Conservation (phyloP, 2,888 invertebrate species). For the Eustalomyia histrio region DNA sequence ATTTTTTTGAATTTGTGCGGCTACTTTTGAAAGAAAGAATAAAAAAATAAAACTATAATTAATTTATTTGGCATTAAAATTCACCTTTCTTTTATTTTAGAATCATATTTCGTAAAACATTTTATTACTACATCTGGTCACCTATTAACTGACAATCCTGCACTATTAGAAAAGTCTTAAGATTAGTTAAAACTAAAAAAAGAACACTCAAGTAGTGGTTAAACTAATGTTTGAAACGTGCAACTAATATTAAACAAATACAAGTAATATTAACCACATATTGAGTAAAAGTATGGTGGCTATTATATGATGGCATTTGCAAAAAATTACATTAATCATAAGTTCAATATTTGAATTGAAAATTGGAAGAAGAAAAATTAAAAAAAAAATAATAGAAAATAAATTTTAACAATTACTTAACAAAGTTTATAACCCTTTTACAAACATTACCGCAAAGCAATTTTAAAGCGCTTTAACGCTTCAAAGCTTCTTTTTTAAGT, state of each 20-base stretch:
- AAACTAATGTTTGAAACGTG: slow-evolving; percentile 57
- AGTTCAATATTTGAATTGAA: background rate
- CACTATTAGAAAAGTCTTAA: slow-evolving; percentile 18
- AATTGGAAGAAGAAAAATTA: background rate
- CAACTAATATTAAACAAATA: slow-evolving; percentile 49
- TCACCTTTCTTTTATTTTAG: too few relatives aligned
- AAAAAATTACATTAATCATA: slow-evolving; percentile 26
- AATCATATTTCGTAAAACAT: background rate
- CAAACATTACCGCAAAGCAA: background rate
- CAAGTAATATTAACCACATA: slow-evolving; percentile 10
- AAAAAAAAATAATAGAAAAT: background rate
- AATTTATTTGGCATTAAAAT: too few relatives aligned
- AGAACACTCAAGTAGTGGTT: background rate
- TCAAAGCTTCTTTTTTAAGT: too few relatives aligned
- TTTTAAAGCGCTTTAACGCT: too few relatives aligned
- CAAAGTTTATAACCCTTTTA: background rate
- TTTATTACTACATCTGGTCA: slow-evolving; percentile 27
- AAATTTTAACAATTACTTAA: background rate
- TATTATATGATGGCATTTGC: background rate
- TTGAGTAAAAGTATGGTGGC: slow-evolving; percentile 14
- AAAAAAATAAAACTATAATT: too few relatives aligned
- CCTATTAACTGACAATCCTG: slow-evolving; percentile 6
- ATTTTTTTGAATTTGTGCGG: too few relatives aligned
- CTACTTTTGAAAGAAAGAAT: too few relatives aligned
- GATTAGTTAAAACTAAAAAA: slow-evolving; percentile 35